Evolutionary conservation across 1,140 invertebrate species (phyloP).

Genomic region (Hetaerina americana): DNA sequence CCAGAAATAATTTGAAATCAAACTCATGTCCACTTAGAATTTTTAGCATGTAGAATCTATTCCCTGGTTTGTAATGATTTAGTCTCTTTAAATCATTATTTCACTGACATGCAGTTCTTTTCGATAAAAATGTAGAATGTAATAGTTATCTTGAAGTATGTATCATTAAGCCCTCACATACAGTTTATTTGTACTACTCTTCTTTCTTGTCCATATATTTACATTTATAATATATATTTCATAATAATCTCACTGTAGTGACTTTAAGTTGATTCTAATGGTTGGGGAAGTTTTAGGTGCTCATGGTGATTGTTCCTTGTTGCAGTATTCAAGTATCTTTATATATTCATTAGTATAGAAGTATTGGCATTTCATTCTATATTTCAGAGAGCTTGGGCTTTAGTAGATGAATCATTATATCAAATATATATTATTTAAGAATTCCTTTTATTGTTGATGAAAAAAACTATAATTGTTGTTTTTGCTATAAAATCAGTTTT

Average conservation of each 20-base stretch:
- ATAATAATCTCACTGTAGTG: background rate
- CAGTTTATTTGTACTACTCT: background rate
- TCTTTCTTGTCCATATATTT: background rate
- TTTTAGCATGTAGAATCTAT: background rate
- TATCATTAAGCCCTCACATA: background rate
- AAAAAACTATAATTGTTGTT: background rate
- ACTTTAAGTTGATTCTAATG: background rate
- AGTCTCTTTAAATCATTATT: background rate
- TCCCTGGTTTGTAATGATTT: background rate
- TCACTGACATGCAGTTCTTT: background rate
- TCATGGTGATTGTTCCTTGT: conserved; percentile 7
- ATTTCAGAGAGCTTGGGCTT: background rate
- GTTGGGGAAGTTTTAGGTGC: conserved; percentile 3
- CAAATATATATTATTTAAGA: background rate
- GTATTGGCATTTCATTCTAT: background rate
- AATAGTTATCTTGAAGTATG: too few species aligned
- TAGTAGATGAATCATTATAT: background rate
- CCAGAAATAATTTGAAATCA: background rate
- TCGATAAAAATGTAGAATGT: background rate
- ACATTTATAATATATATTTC: too few species aligned
- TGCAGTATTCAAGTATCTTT: background rate
- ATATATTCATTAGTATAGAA: background rate
- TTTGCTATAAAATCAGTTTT: background rate
- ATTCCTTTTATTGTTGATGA: background rate
- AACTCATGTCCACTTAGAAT: background rate